Percentiles rank a stretch among this genome's conserved stretches.
Evolutionary conservation across 2,888 invertebrate species (phyloP).

Genomic region (Heliothis peltigera): DNA sequence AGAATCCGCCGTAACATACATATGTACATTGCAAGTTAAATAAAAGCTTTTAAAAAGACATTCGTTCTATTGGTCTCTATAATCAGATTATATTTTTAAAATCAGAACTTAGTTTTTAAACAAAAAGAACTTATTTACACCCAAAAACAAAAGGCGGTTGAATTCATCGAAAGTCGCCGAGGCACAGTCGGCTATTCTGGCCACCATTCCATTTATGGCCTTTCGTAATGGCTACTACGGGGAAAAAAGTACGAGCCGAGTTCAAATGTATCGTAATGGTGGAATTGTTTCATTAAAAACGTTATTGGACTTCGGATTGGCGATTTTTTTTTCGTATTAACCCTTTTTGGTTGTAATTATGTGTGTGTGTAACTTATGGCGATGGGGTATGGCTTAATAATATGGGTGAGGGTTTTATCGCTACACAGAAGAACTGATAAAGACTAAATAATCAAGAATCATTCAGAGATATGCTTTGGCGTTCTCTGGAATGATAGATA

Average conservation of each 20-base stretch:
- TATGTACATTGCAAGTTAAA: too few relatives aligned
- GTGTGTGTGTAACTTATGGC: constrained; percentile 33
- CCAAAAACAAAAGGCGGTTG: constrained; percentile 35
- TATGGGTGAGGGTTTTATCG: constrained; percentile 8
- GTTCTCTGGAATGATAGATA: too few relatives aligned
- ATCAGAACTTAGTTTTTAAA: neutral
- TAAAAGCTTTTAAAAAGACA: too few relatives aligned
- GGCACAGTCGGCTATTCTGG: constrained; percentile 73
- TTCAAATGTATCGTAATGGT: constrained; percentile 69
- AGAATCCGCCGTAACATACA: too few relatives aligned
- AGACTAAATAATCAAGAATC: neutral
- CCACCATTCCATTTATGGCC: constrained; percentile 79
- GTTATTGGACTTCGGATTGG: constrained; percentile 58
- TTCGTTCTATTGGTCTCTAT: too few relatives aligned
- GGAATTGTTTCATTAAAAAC: constrained; percentile 77
- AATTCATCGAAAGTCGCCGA: constrained; percentile 75
- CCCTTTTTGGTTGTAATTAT: constrained; percentile 41
- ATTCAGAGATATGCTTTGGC: too few relatives aligned
- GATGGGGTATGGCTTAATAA: constrained; percentile 30
- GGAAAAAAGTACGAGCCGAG: constrained; percentile 71
- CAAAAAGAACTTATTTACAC: constrained; percentile 12
- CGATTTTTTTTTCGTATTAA: constrained; percentile 44
- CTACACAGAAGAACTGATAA: neutral
- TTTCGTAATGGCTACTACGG: constrained; percentile 75
- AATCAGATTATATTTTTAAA: neutral